phyloP scores from a whole-genome alignment of 1,140 invertebrate genomes.

The Galendromus occidentalis region DNA sequence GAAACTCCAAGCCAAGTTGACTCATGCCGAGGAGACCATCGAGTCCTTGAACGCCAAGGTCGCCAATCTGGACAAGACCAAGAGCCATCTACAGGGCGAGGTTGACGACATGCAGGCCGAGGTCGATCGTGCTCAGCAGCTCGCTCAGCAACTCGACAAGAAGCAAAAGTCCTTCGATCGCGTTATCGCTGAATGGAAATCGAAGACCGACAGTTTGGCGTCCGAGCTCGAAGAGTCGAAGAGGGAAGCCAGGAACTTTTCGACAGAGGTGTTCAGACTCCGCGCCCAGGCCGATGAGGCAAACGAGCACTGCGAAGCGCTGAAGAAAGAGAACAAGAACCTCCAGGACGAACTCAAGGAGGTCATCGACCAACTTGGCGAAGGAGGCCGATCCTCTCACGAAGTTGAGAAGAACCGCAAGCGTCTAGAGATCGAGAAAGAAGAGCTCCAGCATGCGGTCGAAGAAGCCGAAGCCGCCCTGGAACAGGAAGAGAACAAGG shows the following conservation, averaged over 20 bases:
- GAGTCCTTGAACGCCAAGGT: conserved; percentile 31
- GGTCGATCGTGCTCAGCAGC: not conserved
- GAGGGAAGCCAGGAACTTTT: conserved; percentile 32
- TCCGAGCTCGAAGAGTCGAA: conserved; percentile 33
- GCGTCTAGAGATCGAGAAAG: conserved; percentile 35
- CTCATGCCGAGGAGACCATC: conserved; percentile 30
- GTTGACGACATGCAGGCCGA: conserved; percentile 9
- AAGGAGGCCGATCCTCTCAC: conserved; percentile 32
- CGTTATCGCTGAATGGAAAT: conserved; percentile 34
- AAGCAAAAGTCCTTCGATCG: conserved; percentile 36
- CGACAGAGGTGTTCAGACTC: conserved; percentile 34
- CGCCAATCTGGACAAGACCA: conserved; percentile 32
- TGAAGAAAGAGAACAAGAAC: conserved; percentile 36
- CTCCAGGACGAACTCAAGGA: conserved; percentile 35
- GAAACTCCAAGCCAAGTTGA: conserved; percentile 31
- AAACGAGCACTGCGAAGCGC: conserved; percentile 30
- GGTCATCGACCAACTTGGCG: conserved; percentile 35
- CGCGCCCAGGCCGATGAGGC: conserved; percentile 33
- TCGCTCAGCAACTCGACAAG: conserved; percentile 28
- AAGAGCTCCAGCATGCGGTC: conserved; percentile 34
- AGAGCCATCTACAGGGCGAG: conserved; percentile 18
- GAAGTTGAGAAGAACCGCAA: conserved; percentile 34
- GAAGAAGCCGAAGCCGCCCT: conserved; percentile 36
- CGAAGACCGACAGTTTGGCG: conserved; percentile 32
- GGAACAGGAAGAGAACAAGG: conserved; percentile 30